Base-by-base conservation (phyloP, 2,113 vertebrate species). In the Leptocoma aspasia region DNA sequence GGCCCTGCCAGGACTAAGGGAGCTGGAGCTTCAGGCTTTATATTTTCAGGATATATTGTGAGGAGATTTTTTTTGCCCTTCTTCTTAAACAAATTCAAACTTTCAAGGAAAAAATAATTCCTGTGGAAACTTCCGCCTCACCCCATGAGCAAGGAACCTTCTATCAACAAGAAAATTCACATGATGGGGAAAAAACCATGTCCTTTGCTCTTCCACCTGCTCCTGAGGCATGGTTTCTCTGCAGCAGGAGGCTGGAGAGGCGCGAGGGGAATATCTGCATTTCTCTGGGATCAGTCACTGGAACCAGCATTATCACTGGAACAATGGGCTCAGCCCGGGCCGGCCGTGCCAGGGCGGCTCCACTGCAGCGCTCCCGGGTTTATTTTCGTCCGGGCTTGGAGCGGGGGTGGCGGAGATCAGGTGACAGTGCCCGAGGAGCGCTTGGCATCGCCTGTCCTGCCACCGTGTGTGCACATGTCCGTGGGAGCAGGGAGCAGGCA, bases 321-420 rank as follows among this genome's bases (percentile, higher is more conserved):
- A 79, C 91, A 76, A 61, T 22, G 92, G 89, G 89, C 63, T 82
- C 65, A 71, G 91, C 89, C 80, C 28, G 3, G 57, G 60, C 81
- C 24, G 0, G 52, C 52, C 31, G 49, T 92, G 91, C 83, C 95
- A 86, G 81, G 44, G 71, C 4, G 1, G 60, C 89, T 70, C 61
- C 7, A 1, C 82, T 8, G 72, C 79, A 47, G 80, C 4, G 2
- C 82, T 82, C 89, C 87, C 66, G 0, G 71, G 8, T 70, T 94
- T 97, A 95, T 95, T 96, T 94, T 80, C 41, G 93, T 93, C 93
- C 2, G 1, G 78, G 63, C 78, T 89, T 15, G 79, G 87, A 94
- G 93, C 22, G 6, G 90, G 7, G 87, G 82, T 21, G 66, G 79
- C 11, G 1, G 71, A 66, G 93, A 94, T 92, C 90, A 77, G 94